Evolutionary conservation across 2,797 vertebrate genomes (phyloP).

Genomic region (Scomberomorus guttatus): DNA sequence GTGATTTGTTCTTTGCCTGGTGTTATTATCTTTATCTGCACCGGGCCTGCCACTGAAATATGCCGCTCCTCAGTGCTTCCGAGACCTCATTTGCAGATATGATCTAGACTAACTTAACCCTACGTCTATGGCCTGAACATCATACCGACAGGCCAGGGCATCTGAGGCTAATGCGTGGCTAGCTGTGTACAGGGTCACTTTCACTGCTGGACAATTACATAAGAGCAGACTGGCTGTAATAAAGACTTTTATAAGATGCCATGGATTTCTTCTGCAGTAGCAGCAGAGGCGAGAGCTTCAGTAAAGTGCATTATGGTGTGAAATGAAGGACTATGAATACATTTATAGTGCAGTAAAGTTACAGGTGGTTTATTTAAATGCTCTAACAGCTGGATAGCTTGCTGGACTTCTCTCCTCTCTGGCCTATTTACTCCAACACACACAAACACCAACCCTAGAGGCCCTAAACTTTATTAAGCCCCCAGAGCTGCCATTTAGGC

Average conservation of each 20-base stretch:
- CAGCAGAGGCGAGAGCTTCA: constrained; percentile 19
- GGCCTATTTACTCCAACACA: constrained; percentile 21
- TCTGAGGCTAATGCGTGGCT: constrained; percentile 46
- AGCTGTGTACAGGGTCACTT: constrained; percentile 23
- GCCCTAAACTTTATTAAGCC: constrained; percentile 21
- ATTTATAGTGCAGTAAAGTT: constrained; percentile 52
- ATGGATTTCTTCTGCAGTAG: constrained; percentile 39
- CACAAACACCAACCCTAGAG: constrained; percentile 28
- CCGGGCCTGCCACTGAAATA: constrained; percentile 84
- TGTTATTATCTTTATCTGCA: constrained; percentile 84
- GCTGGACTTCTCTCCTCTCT: constrained; percentile 7
- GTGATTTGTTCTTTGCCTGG: constrained; percentile 73
- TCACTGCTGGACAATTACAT: constrained; percentile 38
- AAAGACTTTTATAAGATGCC: constrained; percentile 35
- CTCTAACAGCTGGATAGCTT: constrained; percentile 34
- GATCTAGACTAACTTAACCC: constrained; percentile 77
- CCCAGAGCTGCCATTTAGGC: constrained; percentile 25
- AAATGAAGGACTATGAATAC: constrained; percentile 51
- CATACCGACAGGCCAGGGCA: constrained; percentile 18
- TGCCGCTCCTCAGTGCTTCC: constrained; percentile 69
- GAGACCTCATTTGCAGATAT: constrained; percentile 70
- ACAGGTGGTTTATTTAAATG: constrained; percentile 56
- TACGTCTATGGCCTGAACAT: constrained; percentile 32
- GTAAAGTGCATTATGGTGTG: constrained; percentile 40
- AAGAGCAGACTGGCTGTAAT: constrained; percentile 10